phyloP scores from a whole-genome alignment of 2,888 invertebrate genomes.

The Rambutsinella grinnellia region DNA sequence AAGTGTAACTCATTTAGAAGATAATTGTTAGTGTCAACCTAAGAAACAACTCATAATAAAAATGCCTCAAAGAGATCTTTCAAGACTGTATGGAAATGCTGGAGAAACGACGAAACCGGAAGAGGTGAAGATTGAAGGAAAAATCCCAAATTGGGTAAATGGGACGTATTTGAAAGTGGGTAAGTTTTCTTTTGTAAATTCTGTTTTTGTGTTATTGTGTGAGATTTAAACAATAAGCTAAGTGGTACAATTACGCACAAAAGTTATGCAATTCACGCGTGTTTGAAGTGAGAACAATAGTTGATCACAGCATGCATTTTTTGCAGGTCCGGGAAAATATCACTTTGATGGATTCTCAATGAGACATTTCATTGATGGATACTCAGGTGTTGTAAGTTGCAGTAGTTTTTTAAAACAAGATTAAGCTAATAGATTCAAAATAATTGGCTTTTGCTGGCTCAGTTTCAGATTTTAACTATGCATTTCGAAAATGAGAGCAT shows the following conservation, averaged over 20 bases:
- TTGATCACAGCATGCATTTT: not conserved
- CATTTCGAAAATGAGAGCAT: too few relatives aligned
- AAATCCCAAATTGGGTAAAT: slow-evolving; percentile 53
- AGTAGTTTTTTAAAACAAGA: not conserved
- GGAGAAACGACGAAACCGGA: slow-evolving; percentile 51
- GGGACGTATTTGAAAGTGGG: slow-evolving; percentile 56
- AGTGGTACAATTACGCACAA: too few relatives aligned
- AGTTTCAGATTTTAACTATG: too few relatives aligned
- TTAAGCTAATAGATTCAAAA: too few relatives aligned
- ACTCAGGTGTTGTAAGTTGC: slow-evolving; percentile 68
- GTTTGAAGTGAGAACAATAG: not conserved
- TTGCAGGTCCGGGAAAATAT: slow-evolving; percentile 71
- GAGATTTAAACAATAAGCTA: not conserved
- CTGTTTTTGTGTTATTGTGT: not conserved
- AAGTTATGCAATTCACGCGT: not conserved
- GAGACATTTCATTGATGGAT: slow-evolving; percentile 72
- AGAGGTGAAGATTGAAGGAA: slow-evolving; percentile 46
- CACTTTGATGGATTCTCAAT: slow-evolving; percentile 69
- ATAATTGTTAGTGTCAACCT: too few relatives aligned
- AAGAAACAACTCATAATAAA: too few relatives aligned
- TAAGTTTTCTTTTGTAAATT: slow-evolving; percentile 15
- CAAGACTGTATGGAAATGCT: slow-evolving; percentile 53
- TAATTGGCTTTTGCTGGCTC: too few relatives aligned
- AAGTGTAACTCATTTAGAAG: not conserved
- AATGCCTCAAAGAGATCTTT: slow-evolving; percentile 45